phyloP scores from a whole-genome alignment of 2,888 invertebrate genomes.

The Conomelus anceps region DNA sequence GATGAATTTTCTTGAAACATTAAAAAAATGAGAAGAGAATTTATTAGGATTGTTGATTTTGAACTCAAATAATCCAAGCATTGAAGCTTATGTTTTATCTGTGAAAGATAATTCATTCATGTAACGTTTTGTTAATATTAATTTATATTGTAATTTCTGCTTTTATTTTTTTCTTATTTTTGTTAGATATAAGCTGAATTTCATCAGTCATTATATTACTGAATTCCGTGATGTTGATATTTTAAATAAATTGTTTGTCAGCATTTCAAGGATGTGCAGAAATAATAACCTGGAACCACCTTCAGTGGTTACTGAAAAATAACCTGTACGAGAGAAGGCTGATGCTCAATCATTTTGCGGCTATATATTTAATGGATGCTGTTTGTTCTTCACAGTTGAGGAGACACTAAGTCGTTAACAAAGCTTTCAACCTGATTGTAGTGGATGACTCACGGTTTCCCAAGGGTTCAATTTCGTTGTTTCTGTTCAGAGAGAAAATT shows the following conservation, averaged over 20 bases:
- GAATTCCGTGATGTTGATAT: too few species aligned
- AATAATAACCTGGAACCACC: not conserved
- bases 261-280: not conserved
- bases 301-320: not conserved
- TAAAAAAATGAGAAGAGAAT: too few species aligned
- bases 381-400: not conserved
- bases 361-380: not conserved
- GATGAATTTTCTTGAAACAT: too few species aligned
- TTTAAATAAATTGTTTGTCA: not conserved
- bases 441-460: not conserved
- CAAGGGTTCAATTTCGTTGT: not conserved
- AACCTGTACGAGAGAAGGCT: not conserved
- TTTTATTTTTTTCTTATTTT: too few species aligned
- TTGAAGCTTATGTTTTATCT: too few species aligned
- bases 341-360: not conserved
- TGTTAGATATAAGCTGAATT: not conserved
- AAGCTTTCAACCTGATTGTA: not conserved
- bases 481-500: not conserved
- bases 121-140: too few species aligned
- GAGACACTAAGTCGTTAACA: not conserved
- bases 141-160: too few species aligned
- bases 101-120: too few species aligned
- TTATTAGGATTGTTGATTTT: too few species aligned
- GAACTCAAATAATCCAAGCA: too few species aligned
- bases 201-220: too few species aligned